A percentile compares a stretch with the other conserved stretches of the same genome.
Evolutionary conservation across 1,140 invertebrate genomes (phyloP).

Genomic region (Spodoptera litura): DNA sequence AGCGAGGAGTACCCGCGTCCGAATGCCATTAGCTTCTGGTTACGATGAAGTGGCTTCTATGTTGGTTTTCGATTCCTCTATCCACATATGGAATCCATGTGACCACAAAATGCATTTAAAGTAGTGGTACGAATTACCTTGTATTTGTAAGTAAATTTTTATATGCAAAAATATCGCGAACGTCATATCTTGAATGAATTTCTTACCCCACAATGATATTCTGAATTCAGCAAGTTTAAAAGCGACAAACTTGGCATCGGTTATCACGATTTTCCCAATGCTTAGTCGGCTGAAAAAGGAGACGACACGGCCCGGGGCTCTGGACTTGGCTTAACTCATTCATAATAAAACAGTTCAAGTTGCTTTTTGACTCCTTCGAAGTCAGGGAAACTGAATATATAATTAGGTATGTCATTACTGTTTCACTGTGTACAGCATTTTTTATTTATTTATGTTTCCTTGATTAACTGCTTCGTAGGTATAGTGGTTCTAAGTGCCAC

Average conservation of each 20-base stretch:
- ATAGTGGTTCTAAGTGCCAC: no score
- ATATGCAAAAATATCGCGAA: background rate
- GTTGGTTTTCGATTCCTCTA: background rate
- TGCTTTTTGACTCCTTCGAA: background rate
- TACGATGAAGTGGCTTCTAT: constrained; percentile 18
- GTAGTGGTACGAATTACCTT: no score
- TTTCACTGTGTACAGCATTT: background rate
- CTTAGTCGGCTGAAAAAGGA: constrained; percentile 22
- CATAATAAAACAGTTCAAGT: constrained; percentile 19
- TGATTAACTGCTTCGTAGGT: background rate
- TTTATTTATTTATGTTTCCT: background rate
- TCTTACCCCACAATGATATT: constrained; percentile 10
- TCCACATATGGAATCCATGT: background rate
- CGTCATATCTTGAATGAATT: background rate
- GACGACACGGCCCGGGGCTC: background rate
- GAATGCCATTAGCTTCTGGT: constrained; percentile 46
- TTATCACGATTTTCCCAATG: constrained; percentile 31
- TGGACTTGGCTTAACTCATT: constrained; percentile 12
- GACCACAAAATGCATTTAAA: no score
- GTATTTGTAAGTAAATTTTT: background rate
- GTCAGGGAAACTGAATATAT: background rate
- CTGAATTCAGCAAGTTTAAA: constrained; percentile 32
- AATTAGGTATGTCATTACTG: constrained; percentile 6
- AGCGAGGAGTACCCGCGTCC: constrained; percentile 36
- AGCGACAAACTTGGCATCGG: constrained; percentile 36